Conservation (phyloP, 2,797 vertebrate genomes). For the Lithobates pipiens region DNA sequence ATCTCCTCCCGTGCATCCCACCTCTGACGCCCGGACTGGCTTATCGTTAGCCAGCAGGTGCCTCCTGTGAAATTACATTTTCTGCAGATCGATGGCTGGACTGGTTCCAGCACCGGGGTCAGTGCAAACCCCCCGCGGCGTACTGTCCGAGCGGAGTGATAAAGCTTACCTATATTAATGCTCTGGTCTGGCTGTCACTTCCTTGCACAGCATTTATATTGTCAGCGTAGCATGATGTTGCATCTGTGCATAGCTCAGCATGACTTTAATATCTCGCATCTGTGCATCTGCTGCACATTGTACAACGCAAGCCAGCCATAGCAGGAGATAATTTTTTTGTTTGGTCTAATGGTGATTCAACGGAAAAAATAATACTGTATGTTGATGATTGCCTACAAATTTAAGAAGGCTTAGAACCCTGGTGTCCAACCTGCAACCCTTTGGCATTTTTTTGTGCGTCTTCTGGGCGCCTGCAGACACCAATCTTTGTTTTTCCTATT, state of each 20-base stretch:
- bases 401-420: not conserved
- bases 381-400: not conserved
- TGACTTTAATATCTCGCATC: not conserved
- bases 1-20: slow-evolving; percentile 32
- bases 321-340: not conserved
- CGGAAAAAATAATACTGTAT: no score
- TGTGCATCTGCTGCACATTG: not conserved
- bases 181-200: not conserved
- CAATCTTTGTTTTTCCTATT: no score
- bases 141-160: not conserved
- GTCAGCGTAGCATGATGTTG: not conserved
- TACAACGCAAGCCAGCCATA: not conserved
- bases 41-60: slow-evolving; percentile 59
- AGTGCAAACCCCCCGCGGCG: slow-evolving; percentile 26
- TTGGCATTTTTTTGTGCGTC: no score
- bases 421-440: no score
- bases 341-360: no score
- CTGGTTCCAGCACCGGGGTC: slow-evolving; percentile 43
- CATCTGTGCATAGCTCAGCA: slow-evolving; percentile 15
- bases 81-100: slow-evolving; percentile 59
- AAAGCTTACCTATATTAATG: not conserved
- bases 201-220: not conserved
- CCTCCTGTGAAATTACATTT: slow-evolving; percentile 56
- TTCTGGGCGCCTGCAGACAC: no score
- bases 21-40: slow-evolving; percentile 27